Conservation (phyloP, 2,888 invertebrate genomes). For the Diplolepis rosae region DNA sequence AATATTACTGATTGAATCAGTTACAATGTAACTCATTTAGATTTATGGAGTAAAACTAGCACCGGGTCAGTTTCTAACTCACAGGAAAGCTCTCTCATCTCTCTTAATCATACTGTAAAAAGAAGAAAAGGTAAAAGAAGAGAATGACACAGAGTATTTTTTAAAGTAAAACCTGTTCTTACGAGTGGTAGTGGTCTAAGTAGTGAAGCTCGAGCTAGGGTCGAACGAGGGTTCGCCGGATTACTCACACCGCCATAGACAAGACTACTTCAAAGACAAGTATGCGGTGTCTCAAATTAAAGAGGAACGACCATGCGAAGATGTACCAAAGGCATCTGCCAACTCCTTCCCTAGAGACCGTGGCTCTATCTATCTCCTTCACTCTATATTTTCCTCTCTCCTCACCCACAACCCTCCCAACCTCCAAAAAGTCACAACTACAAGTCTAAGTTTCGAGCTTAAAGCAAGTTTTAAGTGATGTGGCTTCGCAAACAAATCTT, state of each 20-base stretch:
- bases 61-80: constrained; percentile 17
- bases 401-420: not conserved
- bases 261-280: constrained; percentile 67
- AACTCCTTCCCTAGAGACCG: constrained; percentile 6
- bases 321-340: constrained; percentile 37
- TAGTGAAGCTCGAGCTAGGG: constrained; percentile 51
- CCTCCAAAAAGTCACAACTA: constrained; percentile 40
- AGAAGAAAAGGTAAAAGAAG: constrained; percentile 28
- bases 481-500: constrained; percentile 29
- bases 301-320: constrained; percentile 58
- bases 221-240: constrained; percentile 60
- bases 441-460: constrained; percentile 51
- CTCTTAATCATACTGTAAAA: not conserved
- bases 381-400: not conserved
- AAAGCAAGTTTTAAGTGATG: constrained; percentile 50
- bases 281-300: constrained; percentile 63
- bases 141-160: constrained; percentile 47
- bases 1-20: no score
- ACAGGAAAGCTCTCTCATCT: not conserved
- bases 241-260: constrained; percentile 64
- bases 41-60: no score
- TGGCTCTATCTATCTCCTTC: not conserved
- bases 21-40: no score
- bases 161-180: constrained; percentile 47
- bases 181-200: constrained; percentile 46